A percentile compares a stretch with the other conserved stretches of the same genome.
These are phyloP conservation scores for Bathynomus jamesi DNA, from an alignment of 1,140 invertebrate species.

Conservation along the genomic window DNA sequence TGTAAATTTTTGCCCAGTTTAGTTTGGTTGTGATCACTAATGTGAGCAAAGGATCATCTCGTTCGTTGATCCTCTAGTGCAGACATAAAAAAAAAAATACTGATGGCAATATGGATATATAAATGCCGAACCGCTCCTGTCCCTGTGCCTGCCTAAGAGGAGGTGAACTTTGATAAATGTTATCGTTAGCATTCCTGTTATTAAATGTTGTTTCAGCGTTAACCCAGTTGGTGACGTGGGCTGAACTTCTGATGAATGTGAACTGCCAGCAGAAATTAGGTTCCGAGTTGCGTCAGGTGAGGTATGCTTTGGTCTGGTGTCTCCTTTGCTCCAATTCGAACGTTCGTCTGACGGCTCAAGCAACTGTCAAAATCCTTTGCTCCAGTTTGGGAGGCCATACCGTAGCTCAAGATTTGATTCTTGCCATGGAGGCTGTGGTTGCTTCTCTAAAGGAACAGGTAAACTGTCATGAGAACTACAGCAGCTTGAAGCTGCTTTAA, in stretches of 20 bases:
- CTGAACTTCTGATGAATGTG: constrained; percentile 53
- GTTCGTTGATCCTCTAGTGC: too few species aligned
- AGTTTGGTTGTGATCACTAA: too few species aligned
- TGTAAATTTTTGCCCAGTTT: not conserved
- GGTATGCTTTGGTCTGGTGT: constrained; percentile 56
- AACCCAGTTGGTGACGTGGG: constrained; percentile 54
- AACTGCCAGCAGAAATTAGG: constrained; percentile 54
- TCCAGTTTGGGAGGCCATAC: constrained; percentile 44
- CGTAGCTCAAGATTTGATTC: constrained; percentile 50
- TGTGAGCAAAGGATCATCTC: too few species aligned
- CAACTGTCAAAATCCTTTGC: constrained; percentile 43
- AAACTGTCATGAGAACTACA: not conserved
- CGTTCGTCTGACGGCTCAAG: constrained; percentile 40
- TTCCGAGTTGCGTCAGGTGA: constrained; percentile 51
- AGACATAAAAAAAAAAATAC: too few species aligned
- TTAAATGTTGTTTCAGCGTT: constrained; percentile 44
- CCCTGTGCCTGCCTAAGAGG: too few species aligned
- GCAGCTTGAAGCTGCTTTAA: not conserved
- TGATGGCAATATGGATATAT: too few species aligned
- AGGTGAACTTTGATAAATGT: too few species aligned
- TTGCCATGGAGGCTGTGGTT: constrained; percentile 53
- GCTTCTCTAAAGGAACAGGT: constrained; percentile 49
- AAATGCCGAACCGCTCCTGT: too few species aligned
- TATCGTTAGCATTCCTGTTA: not conserved
- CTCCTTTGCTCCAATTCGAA: constrained; percentile 46